Percentiles rank a stretch among this genome's conserved stretches.
Evolutionary conservation across 1,140 invertebrate species (phyloP).

Genomic region (Anastrepha ludens): DNA sequence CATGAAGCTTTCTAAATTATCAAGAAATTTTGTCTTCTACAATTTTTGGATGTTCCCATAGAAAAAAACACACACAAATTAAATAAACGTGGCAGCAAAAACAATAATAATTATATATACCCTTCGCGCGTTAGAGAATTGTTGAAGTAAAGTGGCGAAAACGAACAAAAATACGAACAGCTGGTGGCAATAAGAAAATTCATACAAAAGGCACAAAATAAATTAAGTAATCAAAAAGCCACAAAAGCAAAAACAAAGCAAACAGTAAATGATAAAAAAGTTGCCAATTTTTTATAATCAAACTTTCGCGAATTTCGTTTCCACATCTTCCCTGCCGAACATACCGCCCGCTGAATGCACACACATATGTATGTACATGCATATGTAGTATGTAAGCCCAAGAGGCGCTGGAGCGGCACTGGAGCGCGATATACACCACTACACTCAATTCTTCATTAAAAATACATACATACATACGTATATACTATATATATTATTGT

Average conservation of each 20-base stretch:
- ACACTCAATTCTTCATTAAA: not conserved
- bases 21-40: no score
- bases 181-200: no score
- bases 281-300: not conserved
- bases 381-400: not conserved
- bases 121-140: no score
- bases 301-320: slow-evolving; percentile 8
- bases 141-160: not conserved
- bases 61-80: no score
- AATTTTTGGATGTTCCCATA: no score
- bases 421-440: slow-evolving; percentile 3
- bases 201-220: not conserved
- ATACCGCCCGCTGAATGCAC: not conserved
- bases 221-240: not conserved
- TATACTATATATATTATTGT: not conserved
- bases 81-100: not conserved
- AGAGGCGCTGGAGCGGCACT: slow-evolving; percentile 38
- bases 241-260: not conserved
- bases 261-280: not conserved
- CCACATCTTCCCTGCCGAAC: not conserved
- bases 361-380: no score
- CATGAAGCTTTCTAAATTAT: no score
- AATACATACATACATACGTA: not conserved
- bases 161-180: not conserved
- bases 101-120: no score